phyloP scores from a whole-genome alignment of 2,113 vertebrate species.

The Elgaria multicarinata region DNA sequence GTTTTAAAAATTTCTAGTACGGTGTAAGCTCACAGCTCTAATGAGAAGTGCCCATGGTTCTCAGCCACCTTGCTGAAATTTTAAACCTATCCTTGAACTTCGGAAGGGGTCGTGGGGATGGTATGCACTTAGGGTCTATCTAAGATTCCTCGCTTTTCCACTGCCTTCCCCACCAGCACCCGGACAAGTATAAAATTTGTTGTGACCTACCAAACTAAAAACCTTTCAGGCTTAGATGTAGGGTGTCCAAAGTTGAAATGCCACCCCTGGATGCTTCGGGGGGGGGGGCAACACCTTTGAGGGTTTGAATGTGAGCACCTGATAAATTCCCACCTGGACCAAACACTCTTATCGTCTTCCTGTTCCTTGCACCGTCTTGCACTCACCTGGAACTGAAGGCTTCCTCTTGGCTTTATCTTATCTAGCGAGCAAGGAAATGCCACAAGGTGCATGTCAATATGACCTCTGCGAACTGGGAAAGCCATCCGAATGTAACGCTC shows the following conservation, averaged over 20 bases:
- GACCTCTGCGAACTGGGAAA: conserved; percentile 79
- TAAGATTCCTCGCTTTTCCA: no score
- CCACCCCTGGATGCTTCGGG: conserved; percentile 15
- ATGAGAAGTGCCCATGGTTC: no score
- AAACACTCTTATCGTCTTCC: conserved; percentile 78
- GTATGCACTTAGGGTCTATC: not conserved
- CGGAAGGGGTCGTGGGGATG: not conserved
- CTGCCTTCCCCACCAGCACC: no score
- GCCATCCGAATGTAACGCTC: conserved; percentile 64
- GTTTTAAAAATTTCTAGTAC: no score
- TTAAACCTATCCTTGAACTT: conserved; percentile 2
- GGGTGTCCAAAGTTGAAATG: not conserved
- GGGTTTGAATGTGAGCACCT: conserved; percentile 53
- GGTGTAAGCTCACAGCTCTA: not conserved
- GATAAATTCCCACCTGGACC: conserved; percentile 74
- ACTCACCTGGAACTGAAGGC: conserved; percentile 84
- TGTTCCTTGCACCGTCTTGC: conserved; percentile 74
- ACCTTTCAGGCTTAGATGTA: not conserved
- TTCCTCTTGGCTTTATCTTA: conserved; percentile 83
- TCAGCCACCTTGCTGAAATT: not conserved
- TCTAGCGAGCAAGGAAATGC: conserved; percentile 83
- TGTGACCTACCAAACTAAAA: not conserved
- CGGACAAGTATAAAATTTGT: not conserved
- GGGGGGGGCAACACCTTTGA: conserved; percentile 22
- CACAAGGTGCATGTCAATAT: conserved; percentile 83